Conservation (phyloP, 1,140 invertebrate genomes). For the Conus betulinus region DNA sequence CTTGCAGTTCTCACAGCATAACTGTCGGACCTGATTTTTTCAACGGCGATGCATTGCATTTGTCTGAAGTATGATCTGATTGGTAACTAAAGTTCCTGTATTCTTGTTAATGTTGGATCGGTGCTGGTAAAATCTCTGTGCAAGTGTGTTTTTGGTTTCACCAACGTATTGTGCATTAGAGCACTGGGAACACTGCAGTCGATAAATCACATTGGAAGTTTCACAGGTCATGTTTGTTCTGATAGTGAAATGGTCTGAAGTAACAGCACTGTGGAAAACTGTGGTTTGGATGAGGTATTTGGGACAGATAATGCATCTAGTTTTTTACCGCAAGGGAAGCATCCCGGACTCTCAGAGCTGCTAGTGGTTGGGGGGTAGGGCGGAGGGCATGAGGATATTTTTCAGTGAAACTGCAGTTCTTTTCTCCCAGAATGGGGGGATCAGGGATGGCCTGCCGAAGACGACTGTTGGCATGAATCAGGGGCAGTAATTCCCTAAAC, state of each 20-base stretch:
- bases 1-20: no score
- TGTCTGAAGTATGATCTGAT: no score
- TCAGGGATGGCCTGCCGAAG: background rate
- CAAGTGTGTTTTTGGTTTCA: background rate
- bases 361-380: background rate
- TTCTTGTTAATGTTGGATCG: no score
- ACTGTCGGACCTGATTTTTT: no score
- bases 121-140: background rate
- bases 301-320: background rate
- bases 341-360: background rate
- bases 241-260: background rate
- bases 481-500: background rate
- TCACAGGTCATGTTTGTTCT: background rate
- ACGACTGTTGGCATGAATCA: background rate
- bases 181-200: background rate
- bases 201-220: background rate
- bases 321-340: background rate
- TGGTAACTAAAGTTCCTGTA: no score
- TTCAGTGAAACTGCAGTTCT: background rate
- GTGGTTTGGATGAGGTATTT: background rate
- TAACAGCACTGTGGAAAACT: background rate
- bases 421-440: background rate
- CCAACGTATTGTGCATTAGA: background rate
- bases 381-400: background rate
- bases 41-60: no score